Evolutionary conservation across 30 jellyfish, hydroid and myxozoan species (phyloP).

Genomic region (Cassiopea xamachana): DNA sequence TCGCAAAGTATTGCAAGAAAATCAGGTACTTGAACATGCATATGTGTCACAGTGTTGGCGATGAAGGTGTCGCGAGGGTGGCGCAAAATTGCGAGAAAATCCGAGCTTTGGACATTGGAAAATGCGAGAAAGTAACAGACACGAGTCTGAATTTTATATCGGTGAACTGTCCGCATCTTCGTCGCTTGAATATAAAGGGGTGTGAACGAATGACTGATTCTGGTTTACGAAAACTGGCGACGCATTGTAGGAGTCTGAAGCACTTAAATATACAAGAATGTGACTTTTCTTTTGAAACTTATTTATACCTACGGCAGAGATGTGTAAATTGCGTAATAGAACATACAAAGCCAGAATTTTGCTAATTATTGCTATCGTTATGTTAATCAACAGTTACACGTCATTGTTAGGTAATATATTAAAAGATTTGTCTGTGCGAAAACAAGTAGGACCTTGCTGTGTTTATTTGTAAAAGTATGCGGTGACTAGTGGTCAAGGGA

Average conservation of each 20-base stretch:
- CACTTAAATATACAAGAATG: conserved; percentile 80
- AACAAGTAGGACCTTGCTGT: too few relatives aligned
- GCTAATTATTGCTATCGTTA: background rate
- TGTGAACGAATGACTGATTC: conserved; percentile 82
- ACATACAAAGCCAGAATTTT: conserved; percentile 90
- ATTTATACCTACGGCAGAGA: conserved; percentile 69
- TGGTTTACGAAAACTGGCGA: conserved; percentile 82
- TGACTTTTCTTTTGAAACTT: conserved; percentile 80
- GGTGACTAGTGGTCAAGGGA: too few relatives aligned
- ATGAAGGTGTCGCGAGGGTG: conserved; percentile 75
- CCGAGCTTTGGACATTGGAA: conserved; percentile 85
- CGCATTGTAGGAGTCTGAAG: conserved; percentile 72
- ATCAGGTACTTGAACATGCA: conserved; percentile 77
- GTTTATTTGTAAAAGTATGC: too few relatives aligned
- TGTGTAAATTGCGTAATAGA: conserved; percentile 79
- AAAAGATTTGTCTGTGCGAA: too few relatives aligned
- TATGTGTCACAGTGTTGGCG: conserved; percentile 79
- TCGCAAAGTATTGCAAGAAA: conserved; percentile 65
- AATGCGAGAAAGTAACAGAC: conserved; percentile 79
- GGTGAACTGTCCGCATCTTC: conserved; percentile 76
- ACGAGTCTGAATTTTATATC: conserved; percentile 71
- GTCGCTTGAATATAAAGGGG: conserved; percentile 78
- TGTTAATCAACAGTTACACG: background rate
- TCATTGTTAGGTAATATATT: too few relatives aligned
- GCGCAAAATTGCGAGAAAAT: conserved; percentile 65